These are phyloP conservation scores for Bolinopsis microptera DNA, from an alignment of 37 sponge, comb jelly and placozoan species.

Conservation along the genomic window DNA sequence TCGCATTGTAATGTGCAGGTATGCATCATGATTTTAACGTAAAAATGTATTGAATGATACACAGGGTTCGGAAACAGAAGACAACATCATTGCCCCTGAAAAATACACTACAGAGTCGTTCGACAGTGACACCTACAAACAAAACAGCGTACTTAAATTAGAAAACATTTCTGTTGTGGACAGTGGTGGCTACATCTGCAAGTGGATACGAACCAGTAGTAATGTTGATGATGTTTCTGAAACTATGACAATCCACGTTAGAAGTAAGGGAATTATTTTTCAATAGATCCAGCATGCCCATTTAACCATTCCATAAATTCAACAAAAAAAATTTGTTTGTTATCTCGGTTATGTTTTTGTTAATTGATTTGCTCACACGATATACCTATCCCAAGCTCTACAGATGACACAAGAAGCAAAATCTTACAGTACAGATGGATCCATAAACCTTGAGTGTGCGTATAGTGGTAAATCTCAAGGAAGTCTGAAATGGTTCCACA, in stretches of 20 bases:
- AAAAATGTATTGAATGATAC: too few relatives aligned
- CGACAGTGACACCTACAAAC: background rate
- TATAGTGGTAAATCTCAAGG: background rate
- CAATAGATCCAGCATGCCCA: too few relatives aligned
- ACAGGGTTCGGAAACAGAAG: background rate
- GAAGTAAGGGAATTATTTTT: too few relatives aligned
- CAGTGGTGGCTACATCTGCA: background rate
- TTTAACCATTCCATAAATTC: too few relatives aligned
- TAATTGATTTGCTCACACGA: too few relatives aligned
- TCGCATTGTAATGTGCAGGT: too few relatives aligned
- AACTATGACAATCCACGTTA: background rate
- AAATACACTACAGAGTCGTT: background rate
- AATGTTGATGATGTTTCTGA: background rate
- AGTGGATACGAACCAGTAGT: background rate
- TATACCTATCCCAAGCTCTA: too few relatives aligned
- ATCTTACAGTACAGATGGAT: background rate
- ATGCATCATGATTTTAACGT: too few relatives aligned
- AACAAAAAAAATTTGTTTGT: too few relatives aligned
- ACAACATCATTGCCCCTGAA: background rate
- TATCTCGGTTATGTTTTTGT: too few relatives aligned
- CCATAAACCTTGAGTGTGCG: background rate
- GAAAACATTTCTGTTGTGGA: background rate
- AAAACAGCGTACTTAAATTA: background rate
- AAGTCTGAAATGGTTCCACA: background rate
- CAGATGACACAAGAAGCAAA: background rate